A percentile compares a stretch with the other conserved stretches of the same genome.
phyloP scores from a whole-genome alignment of 2,797 vertebrate genomes.

The Leptodactylus fallax region DNA sequence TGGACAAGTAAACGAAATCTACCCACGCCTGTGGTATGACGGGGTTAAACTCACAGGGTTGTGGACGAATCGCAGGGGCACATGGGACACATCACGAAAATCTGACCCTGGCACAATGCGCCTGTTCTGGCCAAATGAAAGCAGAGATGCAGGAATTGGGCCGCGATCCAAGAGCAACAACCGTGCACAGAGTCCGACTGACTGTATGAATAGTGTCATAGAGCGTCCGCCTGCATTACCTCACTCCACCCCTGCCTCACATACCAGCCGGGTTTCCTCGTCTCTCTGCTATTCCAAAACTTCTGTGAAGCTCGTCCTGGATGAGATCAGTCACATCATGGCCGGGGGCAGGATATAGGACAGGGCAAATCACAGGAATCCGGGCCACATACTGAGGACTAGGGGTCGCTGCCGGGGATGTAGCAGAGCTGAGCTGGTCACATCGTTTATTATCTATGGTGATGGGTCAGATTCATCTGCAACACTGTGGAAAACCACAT shows the following conservation, averaged over 20 bases:
- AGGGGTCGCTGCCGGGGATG: not conserved
- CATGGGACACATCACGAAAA: not conserved
- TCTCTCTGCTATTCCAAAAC: not conserved
- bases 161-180: not conserved
- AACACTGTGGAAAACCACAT: no score
- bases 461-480: not conserved
- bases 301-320: not conserved
- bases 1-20: no score
- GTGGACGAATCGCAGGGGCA: not conserved
- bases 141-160: not conserved
- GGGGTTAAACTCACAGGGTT: not conserved
- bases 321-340: not conserved
- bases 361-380: not conserved
- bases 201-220: constrained; percentile 27
- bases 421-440: not conserved
- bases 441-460: not conserved
- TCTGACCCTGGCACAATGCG: not conserved
- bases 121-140: not conserved
- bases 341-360: not conserved
- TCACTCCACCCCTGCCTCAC: constrained; percentile 10
- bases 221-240: not conserved
- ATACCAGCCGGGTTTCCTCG: not conserved
- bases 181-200: not conserved
- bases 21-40: no score
- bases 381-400: not conserved